phyloP scores from a whole-genome alignment of 1,140 invertebrate species.

The Bombus vancouverensis region DNA sequence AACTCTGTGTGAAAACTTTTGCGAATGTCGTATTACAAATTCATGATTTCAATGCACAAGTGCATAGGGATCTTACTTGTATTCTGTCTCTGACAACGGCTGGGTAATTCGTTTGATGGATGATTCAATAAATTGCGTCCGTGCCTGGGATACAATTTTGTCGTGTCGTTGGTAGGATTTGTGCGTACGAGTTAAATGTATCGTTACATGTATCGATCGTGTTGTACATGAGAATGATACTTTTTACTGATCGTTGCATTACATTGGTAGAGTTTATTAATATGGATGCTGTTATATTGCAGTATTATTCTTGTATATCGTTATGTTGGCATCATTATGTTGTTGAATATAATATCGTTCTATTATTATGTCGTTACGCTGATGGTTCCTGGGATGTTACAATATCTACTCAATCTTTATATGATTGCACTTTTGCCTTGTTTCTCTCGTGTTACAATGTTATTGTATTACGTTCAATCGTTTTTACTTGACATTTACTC shows the following conservation, averaged over 20 bases:
- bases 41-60: neutral
- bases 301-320: neutral
- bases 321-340: neutral
- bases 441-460: neutral
- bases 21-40: neutral
- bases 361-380: constrained; percentile 1
- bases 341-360: constrained; percentile 3
- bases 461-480: neutral
- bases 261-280: neutral
- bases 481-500: no score
- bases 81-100: neutral
- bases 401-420: neutral
- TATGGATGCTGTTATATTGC: neutral
- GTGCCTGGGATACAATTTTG: neutral
- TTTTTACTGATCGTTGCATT: neutral
- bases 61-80: neutral
- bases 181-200: neutral
- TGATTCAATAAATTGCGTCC: neutral
- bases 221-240: neutral
- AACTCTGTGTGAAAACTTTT: neutral
- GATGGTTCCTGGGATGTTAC: neutral
- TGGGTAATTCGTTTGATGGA: constrained; percentile 9
- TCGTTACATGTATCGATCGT: neutral
- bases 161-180: neutral
- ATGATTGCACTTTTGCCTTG: neutral